Evolutionary conservation across 2,113 vertebrate genomes (phyloP).

Genomic region (Butorides virescens): DNA sequence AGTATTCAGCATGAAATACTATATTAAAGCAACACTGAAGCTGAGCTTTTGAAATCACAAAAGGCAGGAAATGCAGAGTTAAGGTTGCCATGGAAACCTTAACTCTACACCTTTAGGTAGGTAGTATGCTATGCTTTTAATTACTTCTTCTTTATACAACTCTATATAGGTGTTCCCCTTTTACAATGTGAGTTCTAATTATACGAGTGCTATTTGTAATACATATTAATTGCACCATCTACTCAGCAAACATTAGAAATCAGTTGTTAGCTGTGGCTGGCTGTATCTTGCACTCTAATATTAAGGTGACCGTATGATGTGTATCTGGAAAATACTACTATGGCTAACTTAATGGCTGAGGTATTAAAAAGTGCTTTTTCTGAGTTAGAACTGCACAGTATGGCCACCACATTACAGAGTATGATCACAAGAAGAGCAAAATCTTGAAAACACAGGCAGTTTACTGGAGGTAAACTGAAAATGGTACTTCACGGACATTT

Average conservation of each 20-base stretch:
- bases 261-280: background rate
- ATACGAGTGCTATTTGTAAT: background rate
- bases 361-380: background rate
- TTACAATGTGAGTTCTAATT: background rate
- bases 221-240: background rate
- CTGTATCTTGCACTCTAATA: background rate
- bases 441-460: background rate
- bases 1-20: background rate
- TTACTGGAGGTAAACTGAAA: background rate
- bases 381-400: background rate
- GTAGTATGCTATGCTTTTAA: conserved; percentile 9
- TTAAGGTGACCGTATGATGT: background rate
- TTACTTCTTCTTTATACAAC: background rate
- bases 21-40: background rate
- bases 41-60: conserved; percentile 8
- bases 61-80: conserved; percentile 27
- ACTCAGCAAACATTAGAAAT: background rate
- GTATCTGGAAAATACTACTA: background rate
- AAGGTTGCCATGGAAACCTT: conserved; percentile 38
- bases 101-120: conserved; percentile 8
- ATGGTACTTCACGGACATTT: background rate
- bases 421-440: background rate
- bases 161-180: background rate
- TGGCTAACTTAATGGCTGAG: background rate
- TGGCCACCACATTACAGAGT: background rate